A percentile compares a stretch with the other conserved stretches of the same genome.
Evolutionary conservation across 2,888 invertebrate species (phyloP).

Genomic region (Zhuqinia jingwanae): DNA sequence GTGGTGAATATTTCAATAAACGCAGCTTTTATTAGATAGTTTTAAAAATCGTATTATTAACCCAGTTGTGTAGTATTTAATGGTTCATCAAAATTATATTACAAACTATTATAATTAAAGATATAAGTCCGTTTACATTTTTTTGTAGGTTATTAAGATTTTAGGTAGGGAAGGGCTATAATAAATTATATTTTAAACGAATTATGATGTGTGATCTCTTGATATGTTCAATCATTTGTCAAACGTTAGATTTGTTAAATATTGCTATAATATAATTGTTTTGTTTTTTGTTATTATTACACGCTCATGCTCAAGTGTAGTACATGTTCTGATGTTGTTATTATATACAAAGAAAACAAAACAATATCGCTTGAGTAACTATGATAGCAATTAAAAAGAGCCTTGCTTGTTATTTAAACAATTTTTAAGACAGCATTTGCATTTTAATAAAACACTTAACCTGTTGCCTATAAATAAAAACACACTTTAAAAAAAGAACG

Average conservation of each 20-base stretch:
- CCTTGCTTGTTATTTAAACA: neutral
- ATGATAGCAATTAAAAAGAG: conserved; percentile 1
- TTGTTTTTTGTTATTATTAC: neutral
- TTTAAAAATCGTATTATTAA: too few species aligned
- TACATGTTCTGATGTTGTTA: neutral
- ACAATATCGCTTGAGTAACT: too few species aligned
- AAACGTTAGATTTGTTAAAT: too few species aligned
- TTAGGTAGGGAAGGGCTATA: neutral
- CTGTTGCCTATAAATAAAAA: conserved; percentile 9
- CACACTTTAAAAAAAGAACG: neutral
- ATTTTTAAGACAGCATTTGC: conserved; percentile 7
- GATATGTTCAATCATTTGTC: neutral
- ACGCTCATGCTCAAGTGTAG: neutral
- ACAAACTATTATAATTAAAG: neutral
- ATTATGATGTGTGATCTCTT: conserved; percentile 17
- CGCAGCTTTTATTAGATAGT: neutral
- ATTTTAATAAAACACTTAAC: neutral
- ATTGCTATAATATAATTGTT: too few species aligned
- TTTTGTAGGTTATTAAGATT: neutral
- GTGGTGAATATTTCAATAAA: neutral
- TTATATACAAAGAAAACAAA: neutral
- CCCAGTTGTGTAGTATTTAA: neutral
- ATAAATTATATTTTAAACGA: conserved; percentile 34
- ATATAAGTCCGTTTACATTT: neutral
- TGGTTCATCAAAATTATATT: too few species aligned